phyloP scores from a whole-genome alignment of 2,888 invertebrate genomes.

The Micoletzkya japonica region DNA sequence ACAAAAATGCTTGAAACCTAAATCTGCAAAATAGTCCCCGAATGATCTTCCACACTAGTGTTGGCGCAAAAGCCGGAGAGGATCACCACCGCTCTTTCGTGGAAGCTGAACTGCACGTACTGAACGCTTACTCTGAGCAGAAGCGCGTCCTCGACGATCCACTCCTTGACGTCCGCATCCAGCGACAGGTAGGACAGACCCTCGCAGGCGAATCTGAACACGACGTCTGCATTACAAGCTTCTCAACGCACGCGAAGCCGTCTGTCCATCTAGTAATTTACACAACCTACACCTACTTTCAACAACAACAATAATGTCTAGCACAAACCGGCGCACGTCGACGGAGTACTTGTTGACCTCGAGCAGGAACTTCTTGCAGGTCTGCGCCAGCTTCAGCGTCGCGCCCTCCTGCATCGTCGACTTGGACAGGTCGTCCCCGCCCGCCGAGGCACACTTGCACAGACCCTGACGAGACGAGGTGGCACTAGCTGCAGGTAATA shows the following conservation, averaged over 20 bases:
- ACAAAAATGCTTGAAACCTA: too few relatives aligned
- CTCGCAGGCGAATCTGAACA: slow-evolving; percentile 58
- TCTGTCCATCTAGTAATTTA: background rate
- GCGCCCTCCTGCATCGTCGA: slow-evolving; percentile 94
- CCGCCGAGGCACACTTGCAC: slow-evolving; percentile 88
- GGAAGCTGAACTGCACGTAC: too few relatives aligned
- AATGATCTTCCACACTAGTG: too few relatives aligned
- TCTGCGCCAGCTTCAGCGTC: slow-evolving; percentile 85
- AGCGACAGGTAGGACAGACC: slow-evolving; percentile 88
- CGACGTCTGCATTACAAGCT: background rate
- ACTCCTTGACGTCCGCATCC: slow-evolving; percentile 98
- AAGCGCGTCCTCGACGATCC: slow-evolving; percentile 81
- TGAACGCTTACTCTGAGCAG: slow-evolving; percentile 71
- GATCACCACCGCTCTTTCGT: too few relatives aligned
- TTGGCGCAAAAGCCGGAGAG: too few relatives aligned
- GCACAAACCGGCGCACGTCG: slow-evolving; percentile 45
- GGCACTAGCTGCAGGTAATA: background rate
- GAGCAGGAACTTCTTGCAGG: slow-evolving; percentile 76
- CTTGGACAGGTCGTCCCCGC: slow-evolving; percentile 91
- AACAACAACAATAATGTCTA: background rate
- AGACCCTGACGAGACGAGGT: slow-evolving; percentile 71
- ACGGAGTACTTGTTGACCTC: slow-evolving; percentile 56
- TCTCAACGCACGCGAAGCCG: background rate
- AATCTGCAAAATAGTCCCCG: too few relatives aligned
- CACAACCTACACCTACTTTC: slow-evolving; percentile 2